phyloP scores from a whole-genome alignment of 1,140 invertebrate species.

The Cheumatopsyche charites region DNA sequence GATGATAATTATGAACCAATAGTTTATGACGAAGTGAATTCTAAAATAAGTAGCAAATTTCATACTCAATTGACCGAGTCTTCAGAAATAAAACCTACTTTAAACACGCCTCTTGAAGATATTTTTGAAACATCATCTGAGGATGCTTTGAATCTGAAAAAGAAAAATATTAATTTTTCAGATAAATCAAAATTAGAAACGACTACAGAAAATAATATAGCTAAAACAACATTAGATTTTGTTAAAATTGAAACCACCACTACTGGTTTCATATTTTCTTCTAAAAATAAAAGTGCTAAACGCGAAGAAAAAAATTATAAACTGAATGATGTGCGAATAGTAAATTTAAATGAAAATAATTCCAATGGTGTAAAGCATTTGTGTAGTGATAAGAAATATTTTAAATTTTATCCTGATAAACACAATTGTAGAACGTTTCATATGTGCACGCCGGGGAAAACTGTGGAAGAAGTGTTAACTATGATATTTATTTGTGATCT shows the following conservation, averaged over 20 bases:
- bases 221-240: conserved; percentile 44
- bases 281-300: not conserved
- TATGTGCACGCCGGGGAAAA: conserved; percentile 41
- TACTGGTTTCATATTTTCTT: conserved; percentile 35
- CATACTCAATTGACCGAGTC: not conserved
- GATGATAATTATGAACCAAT: conserved; percentile 48
- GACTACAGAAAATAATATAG: conserved; percentile 39
- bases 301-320: conserved; percentile 38
- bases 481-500: conserved; percentile 45
- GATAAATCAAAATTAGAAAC: conserved; percentile 3
- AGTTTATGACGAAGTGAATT: conserved; percentile 30
- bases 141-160: not conserved
- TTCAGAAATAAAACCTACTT: conserved; percentile 1
- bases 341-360: conserved; percentile 42
- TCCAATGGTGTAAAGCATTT: conserved; percentile 33
- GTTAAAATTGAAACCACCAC: conserved; percentile 44
- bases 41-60: not conserved
- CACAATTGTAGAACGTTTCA: conserved; percentile 48
- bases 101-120: not conserved
- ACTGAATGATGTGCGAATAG: conserved; percentile 40
- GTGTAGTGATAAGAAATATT: conserved; percentile 45
- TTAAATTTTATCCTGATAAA: conserved; percentile 47
- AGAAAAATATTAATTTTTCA: conserved; percentile 14
- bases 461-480: conserved; percentile 43
- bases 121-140: not conserved